phyloP scores from a whole-genome alignment of 2,888 invertebrate species.

The Labia minor region DNA sequence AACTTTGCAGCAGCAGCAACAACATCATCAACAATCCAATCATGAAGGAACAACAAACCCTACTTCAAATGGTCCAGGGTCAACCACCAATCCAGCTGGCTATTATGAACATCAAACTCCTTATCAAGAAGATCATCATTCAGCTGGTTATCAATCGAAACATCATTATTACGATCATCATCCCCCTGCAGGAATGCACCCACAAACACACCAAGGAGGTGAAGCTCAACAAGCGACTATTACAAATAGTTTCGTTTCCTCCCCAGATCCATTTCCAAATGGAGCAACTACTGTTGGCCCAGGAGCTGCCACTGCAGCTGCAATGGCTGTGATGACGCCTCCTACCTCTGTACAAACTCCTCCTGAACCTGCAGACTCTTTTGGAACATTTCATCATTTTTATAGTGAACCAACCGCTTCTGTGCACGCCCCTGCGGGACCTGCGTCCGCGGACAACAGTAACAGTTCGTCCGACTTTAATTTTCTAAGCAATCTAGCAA shows the following conservation, averaged over 20 bases:
- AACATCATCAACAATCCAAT: background rate
- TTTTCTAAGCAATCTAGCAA: constrained; percentile 82
- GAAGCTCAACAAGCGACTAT: constrained; percentile 34
- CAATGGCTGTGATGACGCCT: constrained; percentile 48
- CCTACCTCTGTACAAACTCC: constrained; percentile 43
- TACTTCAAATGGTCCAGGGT: background rate
- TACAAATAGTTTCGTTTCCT: constrained; percentile 36
- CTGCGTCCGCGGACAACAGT: constrained; percentile 59
- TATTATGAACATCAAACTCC: background rate
- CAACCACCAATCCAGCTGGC: background rate
- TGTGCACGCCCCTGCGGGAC: constrained; percentile 27
- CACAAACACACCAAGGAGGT: constrained; percentile 32
- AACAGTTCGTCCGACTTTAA: constrained; percentile 91
- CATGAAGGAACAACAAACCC: background rate
- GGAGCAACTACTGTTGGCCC: constrained; percentile 26
- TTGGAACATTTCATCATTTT: constrained; percentile 60
- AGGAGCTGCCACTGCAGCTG: constrained; percentile 27
- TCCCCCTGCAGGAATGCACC: constrained; percentile 29
- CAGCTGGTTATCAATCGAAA: constrained; percentile 30
- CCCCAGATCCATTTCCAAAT: constrained; percentile 38
- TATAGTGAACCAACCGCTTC: constrained; percentile 45
- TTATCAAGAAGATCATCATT: background rate
- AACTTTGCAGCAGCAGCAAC: background rate
- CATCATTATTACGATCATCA: constrained; percentile 34
- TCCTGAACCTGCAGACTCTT: constrained; percentile 40